A percentile compares a stretch with the other conserved stretches of the same genome.
Evolutionary conservation across 1,140 invertebrate species (phyloP).

Genomic region (Orchestia grillus): DNA sequence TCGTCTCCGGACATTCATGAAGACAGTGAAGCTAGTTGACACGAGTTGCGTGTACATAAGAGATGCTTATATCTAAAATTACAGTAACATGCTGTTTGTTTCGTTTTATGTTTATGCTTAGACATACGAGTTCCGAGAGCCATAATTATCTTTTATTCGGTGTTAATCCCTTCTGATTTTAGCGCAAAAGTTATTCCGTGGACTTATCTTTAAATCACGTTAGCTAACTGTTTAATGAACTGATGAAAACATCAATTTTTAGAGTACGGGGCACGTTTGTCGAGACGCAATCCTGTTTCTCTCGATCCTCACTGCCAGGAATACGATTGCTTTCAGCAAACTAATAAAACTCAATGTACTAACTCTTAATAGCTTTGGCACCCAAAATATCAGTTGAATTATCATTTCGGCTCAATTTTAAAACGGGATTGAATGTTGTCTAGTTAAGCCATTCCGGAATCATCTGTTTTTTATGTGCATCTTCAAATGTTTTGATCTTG

Average conservation of each 20-base stretch:
- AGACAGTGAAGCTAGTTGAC: not conserved
- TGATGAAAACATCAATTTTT: not conserved
- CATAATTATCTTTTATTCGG: not conserved
- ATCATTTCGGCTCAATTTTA: not conserved
- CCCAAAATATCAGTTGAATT: not conserved
- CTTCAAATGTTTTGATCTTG: not conserved
- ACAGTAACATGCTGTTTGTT: not conserved
- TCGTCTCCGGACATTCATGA: not conserved
- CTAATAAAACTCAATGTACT: not conserved
- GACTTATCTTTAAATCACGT: not conserved
- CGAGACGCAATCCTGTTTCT: no score
- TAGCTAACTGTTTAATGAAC: not conserved
- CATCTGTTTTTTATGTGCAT: not conserved
- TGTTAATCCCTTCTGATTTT: not conserved
- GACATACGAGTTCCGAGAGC: not conserved
- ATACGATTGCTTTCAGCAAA: not conserved
- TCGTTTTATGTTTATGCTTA: not conserved
- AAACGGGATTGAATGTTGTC: not conserved
- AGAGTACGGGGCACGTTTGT: not conserved
- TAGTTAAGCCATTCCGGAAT: not conserved
- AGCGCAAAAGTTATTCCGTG: not conserved
- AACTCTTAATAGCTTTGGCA: not conserved
- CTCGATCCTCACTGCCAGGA: not conserved
- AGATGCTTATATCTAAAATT: not conserved
- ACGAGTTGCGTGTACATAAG: not conserved